phyloP scores from a whole-genome alignment of 2,113 vertebrate species.

The Acinonyx jubatus region DNA sequence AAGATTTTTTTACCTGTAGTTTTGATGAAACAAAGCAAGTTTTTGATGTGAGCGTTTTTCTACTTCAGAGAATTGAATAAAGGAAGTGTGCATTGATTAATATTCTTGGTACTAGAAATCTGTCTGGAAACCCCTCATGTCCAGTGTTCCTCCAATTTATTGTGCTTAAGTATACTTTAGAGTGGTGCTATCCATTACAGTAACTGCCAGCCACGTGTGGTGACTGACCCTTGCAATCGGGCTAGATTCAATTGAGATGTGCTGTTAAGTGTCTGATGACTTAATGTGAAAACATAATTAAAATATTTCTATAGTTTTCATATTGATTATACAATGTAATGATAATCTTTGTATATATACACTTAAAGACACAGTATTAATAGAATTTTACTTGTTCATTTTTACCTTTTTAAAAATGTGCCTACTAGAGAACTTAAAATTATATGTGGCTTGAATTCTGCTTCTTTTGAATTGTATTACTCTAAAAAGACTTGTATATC shows the following conservation, averaged over 20 bases:
- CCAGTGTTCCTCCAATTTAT: not conserved
- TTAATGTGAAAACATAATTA: not conserved
- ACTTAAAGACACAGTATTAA: not conserved
- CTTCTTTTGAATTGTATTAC: not conserved
- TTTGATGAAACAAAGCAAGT: not conserved
- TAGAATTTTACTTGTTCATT: not conserved
- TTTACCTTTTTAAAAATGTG: not conserved
- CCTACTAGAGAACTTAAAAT: not conserved
- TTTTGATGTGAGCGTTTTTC: conserved; percentile 2
- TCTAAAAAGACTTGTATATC: not conserved
- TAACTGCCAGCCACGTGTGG: not conserved
- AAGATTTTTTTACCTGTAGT: not conserved
- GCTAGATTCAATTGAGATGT: not conserved
- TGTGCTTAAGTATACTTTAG: not conserved
- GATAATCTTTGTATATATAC: not conserved
- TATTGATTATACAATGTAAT: not conserved
- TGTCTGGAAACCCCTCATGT: not conserved
- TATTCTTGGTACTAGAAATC: not conserved
- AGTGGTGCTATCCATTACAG: rapidly evolving
- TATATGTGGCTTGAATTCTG: not conserved
- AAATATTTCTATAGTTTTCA: not conserved
- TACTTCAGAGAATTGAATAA: not conserved
- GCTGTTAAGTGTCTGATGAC: not conserved
- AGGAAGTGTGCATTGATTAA: not conserved
- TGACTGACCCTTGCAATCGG: not conserved